phyloP scores from a whole-genome alignment of 2,888 invertebrate genomes.

The Mylabris sibirica region DNA sequence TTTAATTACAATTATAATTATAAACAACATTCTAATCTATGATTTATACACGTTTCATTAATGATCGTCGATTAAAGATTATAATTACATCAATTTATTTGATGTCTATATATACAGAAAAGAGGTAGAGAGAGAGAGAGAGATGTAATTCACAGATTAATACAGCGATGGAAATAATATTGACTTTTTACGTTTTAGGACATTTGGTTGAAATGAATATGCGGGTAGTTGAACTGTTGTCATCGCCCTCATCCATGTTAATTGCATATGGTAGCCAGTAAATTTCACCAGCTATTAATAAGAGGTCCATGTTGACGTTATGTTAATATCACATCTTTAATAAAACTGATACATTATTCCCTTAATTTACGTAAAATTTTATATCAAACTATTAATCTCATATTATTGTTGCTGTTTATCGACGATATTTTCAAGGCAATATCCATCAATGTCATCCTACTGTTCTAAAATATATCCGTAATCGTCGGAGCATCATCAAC shows the following conservation, averaged over 20 bases:
- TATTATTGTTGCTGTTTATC: conserved; percentile 5
- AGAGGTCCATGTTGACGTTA: conserved; percentile 12
- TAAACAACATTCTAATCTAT: not conserved
- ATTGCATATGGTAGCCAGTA: conserved; percentile 15
- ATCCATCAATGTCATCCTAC: not conserved
- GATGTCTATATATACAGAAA: not conserved
- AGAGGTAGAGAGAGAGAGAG: too few species aligned
- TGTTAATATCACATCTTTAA: conserved; percentile 25
- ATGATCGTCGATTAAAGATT: not conserved
- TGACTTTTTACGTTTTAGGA: not conserved
- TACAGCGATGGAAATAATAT: not conserved
- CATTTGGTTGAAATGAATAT: not conserved
- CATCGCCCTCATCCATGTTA: conserved; percentile 18
- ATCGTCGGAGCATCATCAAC: conserved; percentile 4
- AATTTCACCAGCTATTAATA: conserved; percentile 18
- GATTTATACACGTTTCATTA: not conserved
- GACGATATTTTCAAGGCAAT: not conserved
- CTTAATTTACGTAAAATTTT: conserved; percentile 11
- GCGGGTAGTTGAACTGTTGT: not conserved
- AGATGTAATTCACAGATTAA: not conserved
- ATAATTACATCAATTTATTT: not conserved
- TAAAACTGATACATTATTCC: conserved; percentile 21
- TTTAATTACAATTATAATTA: not conserved
- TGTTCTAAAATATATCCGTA: not conserved
- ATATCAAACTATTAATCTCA: conserved; percentile 11